Base-by-base conservation (phyloP, 2,888 invertebrate genomes). In the Pyrocoelia pectoralis region DNA sequence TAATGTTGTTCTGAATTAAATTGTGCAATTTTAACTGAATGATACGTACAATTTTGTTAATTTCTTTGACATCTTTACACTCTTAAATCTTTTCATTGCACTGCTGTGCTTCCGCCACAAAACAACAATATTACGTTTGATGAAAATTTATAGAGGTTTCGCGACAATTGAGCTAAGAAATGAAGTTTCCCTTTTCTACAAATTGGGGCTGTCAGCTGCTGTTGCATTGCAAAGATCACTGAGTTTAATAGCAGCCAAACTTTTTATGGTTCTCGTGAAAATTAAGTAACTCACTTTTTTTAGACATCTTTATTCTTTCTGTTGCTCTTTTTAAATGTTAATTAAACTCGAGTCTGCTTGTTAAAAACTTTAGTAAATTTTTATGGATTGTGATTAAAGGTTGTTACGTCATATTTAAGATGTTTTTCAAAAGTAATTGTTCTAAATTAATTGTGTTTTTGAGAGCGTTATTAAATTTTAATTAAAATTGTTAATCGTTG, bases 131-230 rank as follows among this genome's bases (percentile, higher is more conserved):
- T 55, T 50, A 49, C 60, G 38, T 57, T 63, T 38, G 33, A 18
- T 10, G 19, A 28, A 48, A 58, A 63, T 63, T 63, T 63, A 63
- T 63, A 15, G 51, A 33, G 28, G 58, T 59, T 62, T 49, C 49
- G 29, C 55, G 41, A 43, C 33, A 46, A 54, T 40, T 41, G 51
- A 40, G 58, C 40, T 46, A 54, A 58, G 57, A 49, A 63, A 63
- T 63, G 58, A 50, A 63, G 58, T 63, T 63, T 58, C 63, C 48
- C 55, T 53, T 40, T 63, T 49, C 18, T 59, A 59, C 55, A 63
- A 63, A 63, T 63, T 58, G 58, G 24, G 50, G 58, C 55, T 41
- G 48, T 57, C 56, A 61, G 61, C 61, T 52, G 56, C 50, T 52
- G 56, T 41, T 50, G 52, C 46, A 56, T 51, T 52, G 43, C 46